A percentile compares a stretch with the other conserved stretches of the same genome.
Conservation (phyloP, 2,888 invertebrate species). For the Strigamia crassipes region DNA sequence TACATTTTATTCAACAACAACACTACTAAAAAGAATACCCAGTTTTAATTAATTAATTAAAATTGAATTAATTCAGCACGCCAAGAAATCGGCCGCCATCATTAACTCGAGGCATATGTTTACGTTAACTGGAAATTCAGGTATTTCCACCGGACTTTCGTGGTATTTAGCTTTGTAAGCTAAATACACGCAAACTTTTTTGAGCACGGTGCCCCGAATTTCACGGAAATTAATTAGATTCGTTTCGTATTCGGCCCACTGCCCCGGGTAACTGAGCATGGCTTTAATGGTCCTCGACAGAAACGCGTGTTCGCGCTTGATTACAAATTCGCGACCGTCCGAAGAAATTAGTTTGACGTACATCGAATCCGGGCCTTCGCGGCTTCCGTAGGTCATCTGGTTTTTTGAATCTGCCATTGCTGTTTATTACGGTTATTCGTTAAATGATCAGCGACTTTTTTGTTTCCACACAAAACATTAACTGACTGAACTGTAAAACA, state of each 20-base stretch:
- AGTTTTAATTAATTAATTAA: no score
- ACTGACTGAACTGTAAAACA: no score
- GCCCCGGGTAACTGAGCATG: constrained; percentile 62
- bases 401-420: no score
- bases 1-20: no score
- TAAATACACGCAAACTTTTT: constrained; percentile 65
- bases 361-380: constrained; percentile 61
- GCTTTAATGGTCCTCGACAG: constrained; percentile 63
- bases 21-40: no score
- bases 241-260: constrained; percentile 64
- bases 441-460: no score
- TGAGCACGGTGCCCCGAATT: constrained; percentile 64
- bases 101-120: not conserved
- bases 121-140: not conserved
- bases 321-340: constrained; percentile 64
- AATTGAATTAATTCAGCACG: not conserved
- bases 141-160: constrained; percentile 46
- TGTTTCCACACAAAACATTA: no score
- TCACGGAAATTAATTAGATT: constrained; percentile 64
- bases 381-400: no score
- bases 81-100: not conserved
- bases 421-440: no score
- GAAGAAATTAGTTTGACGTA: constrained; percentile 64
- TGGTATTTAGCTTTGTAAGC: constrained; percentile 61
- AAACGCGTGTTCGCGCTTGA: constrained; percentile 63